Base-by-base conservation (phyloP, 92 coral and sea anemone genomes). In the Ricordea florida region DNA sequence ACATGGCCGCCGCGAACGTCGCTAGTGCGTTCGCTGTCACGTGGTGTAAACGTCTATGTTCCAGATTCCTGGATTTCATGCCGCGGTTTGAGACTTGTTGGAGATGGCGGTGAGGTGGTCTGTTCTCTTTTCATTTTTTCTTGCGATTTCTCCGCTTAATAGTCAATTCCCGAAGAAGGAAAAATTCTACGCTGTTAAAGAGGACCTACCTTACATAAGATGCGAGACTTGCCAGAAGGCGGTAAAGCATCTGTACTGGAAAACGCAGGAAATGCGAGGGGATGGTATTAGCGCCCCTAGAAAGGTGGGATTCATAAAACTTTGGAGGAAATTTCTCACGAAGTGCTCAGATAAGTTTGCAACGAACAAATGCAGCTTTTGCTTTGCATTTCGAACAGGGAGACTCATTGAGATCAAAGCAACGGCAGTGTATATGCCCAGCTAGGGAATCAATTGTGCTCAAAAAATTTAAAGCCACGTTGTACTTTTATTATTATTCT, bases 151-250 rank as follows among this genome's bases (percentile, higher is more conserved):
- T 22, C 34, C 24, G 32, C 69, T 42, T 24, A 52, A 73, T 31
- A 87, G 88, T 10, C 85, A 81, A 55, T 79, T 84, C 33, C 96
- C 94, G 29, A 91, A 91, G 72, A 91, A 91, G 34, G 97, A 87
- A 46, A 91, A 91, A 62, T 92, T 74, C 64, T 51, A 84, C 42
- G 93, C 99, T 41, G 74, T 86, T 24, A 92, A 83, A 40, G 96
- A 86, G 53, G 97, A 96, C 43, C 78, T 96, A 21, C 87, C 87
- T 6, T 74, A 58, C 43, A 81, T 96, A 37, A 94, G 83, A 57
- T 96, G 99, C 25, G 96, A 96, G 48, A 90, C 97, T 11, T 96
- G 99, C 70, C 97, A 89, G 62, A 96, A 80, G 78, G 99, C 96
- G 24, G 89, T 96, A 15, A 96, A 86, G 37, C 66, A 88, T 59